Evolutionary conservation across 2,113 vertebrate species (phyloP).

Genomic region (Copsychus sechellarum): DNA sequence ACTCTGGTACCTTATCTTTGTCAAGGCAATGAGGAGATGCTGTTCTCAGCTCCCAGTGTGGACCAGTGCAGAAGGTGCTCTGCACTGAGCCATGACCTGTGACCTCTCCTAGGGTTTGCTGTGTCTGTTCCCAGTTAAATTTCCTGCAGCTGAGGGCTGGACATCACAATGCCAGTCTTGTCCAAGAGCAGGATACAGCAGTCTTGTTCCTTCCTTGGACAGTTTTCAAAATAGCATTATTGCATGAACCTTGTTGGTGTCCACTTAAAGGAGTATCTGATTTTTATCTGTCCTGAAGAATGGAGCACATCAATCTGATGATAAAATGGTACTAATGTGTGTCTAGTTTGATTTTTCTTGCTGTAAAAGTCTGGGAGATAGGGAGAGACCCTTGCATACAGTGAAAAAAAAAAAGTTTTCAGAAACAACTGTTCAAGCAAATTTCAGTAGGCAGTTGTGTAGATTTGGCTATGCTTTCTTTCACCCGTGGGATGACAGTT

Average conservation of each 20-base stretch:
- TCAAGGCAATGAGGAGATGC: not conserved
- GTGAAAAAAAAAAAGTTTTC: not conserved
- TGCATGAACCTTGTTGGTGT: not conserved
- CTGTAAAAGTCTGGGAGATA: not conserved
- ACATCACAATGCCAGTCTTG: fast-evolving
- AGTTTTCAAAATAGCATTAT: not conserved
- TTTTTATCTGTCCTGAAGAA: not conserved
- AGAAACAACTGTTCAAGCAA: not conserved
- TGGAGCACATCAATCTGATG: not conserved
- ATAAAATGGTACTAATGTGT: not conserved
- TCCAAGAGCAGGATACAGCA: not conserved
- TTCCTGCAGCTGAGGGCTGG: not conserved
- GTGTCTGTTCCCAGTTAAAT: fast-evolving
- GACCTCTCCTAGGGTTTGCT: not conserved
- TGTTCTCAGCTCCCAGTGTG: not conserved
- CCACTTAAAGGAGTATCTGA: not conserved
- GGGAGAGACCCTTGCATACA: not conserved
- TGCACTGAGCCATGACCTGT: not conserved
- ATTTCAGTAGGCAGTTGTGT: not conserved
- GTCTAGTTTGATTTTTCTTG: not conserved
- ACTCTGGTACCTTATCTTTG: not conserved
- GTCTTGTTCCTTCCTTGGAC: not conserved
- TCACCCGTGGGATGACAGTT: not conserved
- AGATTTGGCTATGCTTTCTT: not conserved
- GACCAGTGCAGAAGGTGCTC: not conserved